These are phyloP conservation scores for Falco biarmicus DNA, from an alignment of 2,797 vertebrate species.

Conservation along the genomic window DNA sequence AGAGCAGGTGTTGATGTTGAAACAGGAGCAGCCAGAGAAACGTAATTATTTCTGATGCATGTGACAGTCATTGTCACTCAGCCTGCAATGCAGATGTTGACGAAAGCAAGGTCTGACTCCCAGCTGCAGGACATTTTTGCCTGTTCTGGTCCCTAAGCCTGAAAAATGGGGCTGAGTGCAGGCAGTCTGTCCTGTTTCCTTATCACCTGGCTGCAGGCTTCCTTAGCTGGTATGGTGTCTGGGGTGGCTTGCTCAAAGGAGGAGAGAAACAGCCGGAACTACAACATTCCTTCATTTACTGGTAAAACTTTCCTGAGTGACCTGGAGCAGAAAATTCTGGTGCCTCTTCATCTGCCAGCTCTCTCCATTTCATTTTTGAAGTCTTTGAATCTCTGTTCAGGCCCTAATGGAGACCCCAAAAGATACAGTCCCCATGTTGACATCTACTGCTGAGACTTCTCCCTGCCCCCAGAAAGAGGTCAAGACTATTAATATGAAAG, in stretches of 20 bases:
- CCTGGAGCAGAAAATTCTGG: neutral
- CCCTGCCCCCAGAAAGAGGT: neutral
- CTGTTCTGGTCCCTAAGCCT: neutral
- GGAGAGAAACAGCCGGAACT: neutral
- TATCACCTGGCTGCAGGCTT: neutral
- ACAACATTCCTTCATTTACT: neutral
- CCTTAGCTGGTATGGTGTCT: rapidly evolving
- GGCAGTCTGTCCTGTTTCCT: neutral
- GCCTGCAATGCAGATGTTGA: neutral
- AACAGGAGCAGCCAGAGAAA: neutral
- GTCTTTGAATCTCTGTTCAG: neutral
- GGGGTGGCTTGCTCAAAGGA: neutral
- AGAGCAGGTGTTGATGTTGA: neutral
- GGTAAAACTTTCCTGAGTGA: neutral
- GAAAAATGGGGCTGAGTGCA: neutral
- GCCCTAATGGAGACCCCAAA: neutral
- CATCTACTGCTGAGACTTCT: neutral
- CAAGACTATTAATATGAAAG: neutral
- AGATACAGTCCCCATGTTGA: neutral
- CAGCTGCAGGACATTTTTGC: neutral
- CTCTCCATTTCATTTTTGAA: neutral
- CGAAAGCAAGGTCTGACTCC: neutral
- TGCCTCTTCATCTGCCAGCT: neutral
- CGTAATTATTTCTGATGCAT: neutral
- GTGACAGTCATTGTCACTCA: neutral